Evolutionary conservation across 1,140 invertebrate species (phyloP).

Genomic region (Hyles euphorbiae): DNA sequence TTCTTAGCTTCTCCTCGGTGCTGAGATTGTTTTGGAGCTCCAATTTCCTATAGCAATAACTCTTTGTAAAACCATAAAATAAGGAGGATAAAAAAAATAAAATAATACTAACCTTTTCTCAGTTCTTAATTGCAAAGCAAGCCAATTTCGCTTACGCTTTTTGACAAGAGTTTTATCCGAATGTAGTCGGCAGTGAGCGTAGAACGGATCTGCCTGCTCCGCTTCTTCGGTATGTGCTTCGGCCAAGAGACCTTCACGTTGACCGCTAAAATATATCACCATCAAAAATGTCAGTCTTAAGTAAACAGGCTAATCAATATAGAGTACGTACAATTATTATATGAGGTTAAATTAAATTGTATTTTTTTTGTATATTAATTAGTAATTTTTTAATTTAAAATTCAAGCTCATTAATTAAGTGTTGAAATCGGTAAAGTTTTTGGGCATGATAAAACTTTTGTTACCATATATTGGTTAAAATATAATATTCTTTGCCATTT

Average conservation of each 20-base stretch:
- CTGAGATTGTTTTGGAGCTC: constrained; percentile 69
- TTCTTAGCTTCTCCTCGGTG: constrained; percentile 82
- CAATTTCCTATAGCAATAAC: constrained; percentile 43
- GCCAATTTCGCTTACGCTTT: constrained; percentile 90
- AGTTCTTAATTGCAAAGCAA: constrained; percentile 90
- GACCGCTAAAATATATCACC: constrained; percentile 81
- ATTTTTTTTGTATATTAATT: no score
- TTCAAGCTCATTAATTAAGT: no score
- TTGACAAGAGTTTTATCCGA: constrained; percentile 89
- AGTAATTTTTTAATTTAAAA: no score
- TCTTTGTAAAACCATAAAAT: background rate
- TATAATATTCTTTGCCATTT: no score
- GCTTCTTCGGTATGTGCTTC: constrained; percentile 95
- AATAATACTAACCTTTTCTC: constrained; percentile 74
- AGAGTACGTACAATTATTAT: no score
- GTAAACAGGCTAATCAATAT: no score
- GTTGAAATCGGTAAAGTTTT: no score
- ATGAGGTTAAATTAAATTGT: no score
- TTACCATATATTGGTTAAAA: no score
- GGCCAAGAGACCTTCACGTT: constrained; percentile 92
- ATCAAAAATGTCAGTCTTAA: no score
- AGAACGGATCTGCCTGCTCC: constrained; percentile 97
- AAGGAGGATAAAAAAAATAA: background rate
- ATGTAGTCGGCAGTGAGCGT: constrained; percentile 96
- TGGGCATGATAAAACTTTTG: no score